phyloP scores from a whole-genome alignment of 2,888 invertebrate species.

The Drosophila villosipedis region DNA sequence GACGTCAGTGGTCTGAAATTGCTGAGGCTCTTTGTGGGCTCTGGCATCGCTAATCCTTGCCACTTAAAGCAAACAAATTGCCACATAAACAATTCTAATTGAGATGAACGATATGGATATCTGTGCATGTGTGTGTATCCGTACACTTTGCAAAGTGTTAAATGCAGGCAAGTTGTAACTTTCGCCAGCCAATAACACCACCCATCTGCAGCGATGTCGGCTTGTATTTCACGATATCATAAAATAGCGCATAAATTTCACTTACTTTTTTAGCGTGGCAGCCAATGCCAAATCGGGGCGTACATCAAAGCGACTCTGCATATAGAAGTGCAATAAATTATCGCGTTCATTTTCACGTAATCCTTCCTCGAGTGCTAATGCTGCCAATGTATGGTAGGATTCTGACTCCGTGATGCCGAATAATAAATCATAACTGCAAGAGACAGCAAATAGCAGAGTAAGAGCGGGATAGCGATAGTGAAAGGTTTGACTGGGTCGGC shows the following conservation, averaged over 20 bases:
- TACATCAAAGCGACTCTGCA: slow-evolving; percentile 91
- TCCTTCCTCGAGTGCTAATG: slow-evolving; percentile 89
- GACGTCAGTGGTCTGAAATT: slow-evolving; percentile 42
- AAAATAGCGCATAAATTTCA: slow-evolving; percentile 79
- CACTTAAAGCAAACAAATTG: slow-evolving; percentile 75
- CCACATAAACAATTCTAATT: slow-evolving; percentile 78
- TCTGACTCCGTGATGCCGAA: slow-evolving; percentile 94
- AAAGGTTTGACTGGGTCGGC: not conserved
- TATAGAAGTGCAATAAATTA: slow-evolving; percentile 91
- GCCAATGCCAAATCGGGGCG: slow-evolving; percentile 89
- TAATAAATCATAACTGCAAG: slow-evolving; percentile 91
- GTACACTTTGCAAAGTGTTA: slow-evolving; percentile 51
- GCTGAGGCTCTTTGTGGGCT: slow-evolving; percentile 34
- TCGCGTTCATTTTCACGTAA: slow-evolving; percentile 91
- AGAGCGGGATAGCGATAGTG: slow-evolving; percentile 3
- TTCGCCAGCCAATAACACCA: slow-evolving; percentile 10
- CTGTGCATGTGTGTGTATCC: slow-evolving; percentile 12
- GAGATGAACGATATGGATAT: slow-evolving; percentile 71
- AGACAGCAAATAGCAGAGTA: slow-evolving; percentile 46
- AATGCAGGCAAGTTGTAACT: slow-evolving; percentile 63
- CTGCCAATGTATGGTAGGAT: slow-evolving; percentile 91
- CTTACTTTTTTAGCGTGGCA: slow-evolving; percentile 88
- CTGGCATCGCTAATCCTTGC: slow-evolving; percentile 59
- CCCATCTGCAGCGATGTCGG: slow-evolving; percentile 3
- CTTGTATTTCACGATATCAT: slow-evolving; percentile 48